Conservation (phyloP, 2,113 vertebrate genomes). For the Ellobius talpinus region DNA sequence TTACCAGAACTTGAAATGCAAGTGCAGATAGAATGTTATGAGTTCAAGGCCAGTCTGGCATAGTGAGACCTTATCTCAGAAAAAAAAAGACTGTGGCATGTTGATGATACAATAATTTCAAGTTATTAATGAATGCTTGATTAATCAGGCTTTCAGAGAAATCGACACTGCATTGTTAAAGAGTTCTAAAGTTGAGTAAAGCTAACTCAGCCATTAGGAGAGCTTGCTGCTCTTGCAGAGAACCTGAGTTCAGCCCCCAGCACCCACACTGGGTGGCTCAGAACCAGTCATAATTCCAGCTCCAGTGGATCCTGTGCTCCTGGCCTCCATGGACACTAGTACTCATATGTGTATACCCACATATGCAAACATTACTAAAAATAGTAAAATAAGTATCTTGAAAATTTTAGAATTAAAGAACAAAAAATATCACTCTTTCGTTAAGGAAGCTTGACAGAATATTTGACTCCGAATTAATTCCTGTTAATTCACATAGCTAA, state of each 20-base stretch:
- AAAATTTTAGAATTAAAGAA: slow-evolving; percentile 28
- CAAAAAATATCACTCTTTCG: background rate
- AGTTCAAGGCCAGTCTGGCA: background rate
- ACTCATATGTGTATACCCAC: too few species aligned
- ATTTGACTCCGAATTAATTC: background rate
- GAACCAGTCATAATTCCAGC: background rate
- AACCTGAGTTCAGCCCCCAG: background rate
- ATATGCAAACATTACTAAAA: background rate
- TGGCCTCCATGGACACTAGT: background rate
- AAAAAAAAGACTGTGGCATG: background rate
- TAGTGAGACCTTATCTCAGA: background rate
- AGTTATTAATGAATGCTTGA: background rate
- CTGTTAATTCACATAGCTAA: background rate
- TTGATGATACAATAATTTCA: background rate
- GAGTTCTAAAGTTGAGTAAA: background rate
- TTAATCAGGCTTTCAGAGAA: background rate
- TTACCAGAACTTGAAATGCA: background rate
- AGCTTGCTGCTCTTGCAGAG: background rate
- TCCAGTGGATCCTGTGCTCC: too few species aligned
- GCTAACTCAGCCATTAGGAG: background rate
- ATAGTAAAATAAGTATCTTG: background rate
- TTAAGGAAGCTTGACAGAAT: background rate
- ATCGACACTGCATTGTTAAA: background rate
- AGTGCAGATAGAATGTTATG: background rate
- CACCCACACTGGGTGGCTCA: background rate